These are phyloP conservation scores for Synodontis membranacea DNA, from an alignment of 2,113 vertebrate genomes.

Conservation along the genomic window DNA sequence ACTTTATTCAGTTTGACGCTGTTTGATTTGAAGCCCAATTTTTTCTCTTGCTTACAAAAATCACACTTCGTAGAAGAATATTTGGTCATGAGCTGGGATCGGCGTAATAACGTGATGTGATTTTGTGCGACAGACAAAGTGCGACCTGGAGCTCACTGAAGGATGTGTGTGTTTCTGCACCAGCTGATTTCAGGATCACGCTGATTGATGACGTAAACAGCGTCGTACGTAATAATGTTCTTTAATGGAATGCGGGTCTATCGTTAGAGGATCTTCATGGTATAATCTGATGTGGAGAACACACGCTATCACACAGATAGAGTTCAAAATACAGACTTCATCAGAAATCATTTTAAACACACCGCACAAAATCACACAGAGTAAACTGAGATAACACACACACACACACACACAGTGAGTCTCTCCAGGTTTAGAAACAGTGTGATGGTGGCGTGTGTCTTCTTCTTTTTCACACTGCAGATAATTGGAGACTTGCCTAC, in stretches of 20 bases:
- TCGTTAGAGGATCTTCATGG: not conserved
- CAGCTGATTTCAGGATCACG: no score
- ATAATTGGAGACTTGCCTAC: conserved; percentile 27
- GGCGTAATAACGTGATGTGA: not conserved
- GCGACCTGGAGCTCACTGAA: no score
- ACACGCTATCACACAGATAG: not conserved
- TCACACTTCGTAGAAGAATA: not conserved
- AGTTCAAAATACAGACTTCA: not conserved
- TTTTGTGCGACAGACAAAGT: no score
- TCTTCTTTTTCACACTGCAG: conserved; percentile 20
- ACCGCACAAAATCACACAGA: not conserved
- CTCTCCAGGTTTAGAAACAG: not conserved
- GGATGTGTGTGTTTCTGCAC: no score
- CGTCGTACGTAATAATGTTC: no score
- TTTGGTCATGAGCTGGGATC: not conserved
- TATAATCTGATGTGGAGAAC: not conserved
- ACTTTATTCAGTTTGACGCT: not conserved
- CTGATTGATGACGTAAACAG: no score
- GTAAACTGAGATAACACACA: not conserved
- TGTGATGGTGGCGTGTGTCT: not conserved
- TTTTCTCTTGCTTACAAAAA: no score
- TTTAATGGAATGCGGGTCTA: no score
- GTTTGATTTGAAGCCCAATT: not conserved
- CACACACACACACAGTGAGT: not conserved
- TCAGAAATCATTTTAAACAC: not conserved